Evolutionary conservation across 1,140 invertebrate genomes (phyloP).

Genomic region (Steinernema khuongi): DNA sequence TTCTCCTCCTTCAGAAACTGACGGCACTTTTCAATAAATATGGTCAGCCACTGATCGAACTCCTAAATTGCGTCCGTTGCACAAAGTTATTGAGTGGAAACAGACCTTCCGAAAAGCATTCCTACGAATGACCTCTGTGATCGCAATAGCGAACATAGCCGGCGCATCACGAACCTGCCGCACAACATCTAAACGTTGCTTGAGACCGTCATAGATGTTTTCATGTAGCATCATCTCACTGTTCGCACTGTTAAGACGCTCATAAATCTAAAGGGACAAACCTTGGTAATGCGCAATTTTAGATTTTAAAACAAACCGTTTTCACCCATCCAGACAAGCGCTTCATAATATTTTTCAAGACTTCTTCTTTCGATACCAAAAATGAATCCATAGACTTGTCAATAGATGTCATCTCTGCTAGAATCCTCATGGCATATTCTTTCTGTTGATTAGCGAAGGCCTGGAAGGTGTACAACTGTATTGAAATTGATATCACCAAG

Average conservation of each 20-base stretch:
- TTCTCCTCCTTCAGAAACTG: conserved; percentile 10
- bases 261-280: not conserved
- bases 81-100: too few species aligned
- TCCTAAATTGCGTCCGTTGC: too few species aligned
- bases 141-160: not conserved
- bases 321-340: conserved; percentile 6
- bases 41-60: not conserved
- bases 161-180: not conserved
- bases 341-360: not conserved
- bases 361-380: not conserved
- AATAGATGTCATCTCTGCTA: not conserved
- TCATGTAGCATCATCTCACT: not conserved
- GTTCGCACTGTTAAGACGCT: conserved; percentile 3
- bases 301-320: not conserved
- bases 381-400: not conserved
- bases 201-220: not conserved
- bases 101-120: conserved; percentile 2
- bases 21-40: not conserved
- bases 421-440: not conserved
- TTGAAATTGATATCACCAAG: not conserved
- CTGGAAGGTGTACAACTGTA: not conserved
- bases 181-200: conserved; percentile 3
- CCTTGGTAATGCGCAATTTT: not conserved
- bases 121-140: not conserved
- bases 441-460: conserved; percentile 1